Conservation (phyloP, 2,113 vertebrate species). For the Columba livia region DNA sequence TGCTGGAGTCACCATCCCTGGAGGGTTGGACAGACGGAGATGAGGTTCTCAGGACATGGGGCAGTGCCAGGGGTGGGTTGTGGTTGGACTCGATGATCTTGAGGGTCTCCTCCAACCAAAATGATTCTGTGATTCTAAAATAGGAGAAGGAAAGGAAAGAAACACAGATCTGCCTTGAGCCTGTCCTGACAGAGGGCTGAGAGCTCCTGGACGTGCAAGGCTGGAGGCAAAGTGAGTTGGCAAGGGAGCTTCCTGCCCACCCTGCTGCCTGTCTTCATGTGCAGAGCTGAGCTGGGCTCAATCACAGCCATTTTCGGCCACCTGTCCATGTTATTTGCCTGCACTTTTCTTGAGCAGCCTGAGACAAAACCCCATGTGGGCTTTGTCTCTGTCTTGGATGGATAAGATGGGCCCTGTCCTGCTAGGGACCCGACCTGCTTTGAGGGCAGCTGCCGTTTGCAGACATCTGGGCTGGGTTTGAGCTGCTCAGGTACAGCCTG, state of each 20-base stretch:
- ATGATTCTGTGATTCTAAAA: neutral
- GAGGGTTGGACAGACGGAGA: too few relatives aligned
- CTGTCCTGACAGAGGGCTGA: neutral
- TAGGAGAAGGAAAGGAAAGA: neutral
- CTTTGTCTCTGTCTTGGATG: fast-evolving
- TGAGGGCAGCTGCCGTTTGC: neutral
- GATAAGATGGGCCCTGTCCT: neutral
- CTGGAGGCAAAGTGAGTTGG: neutral
- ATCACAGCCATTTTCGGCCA: neutral
- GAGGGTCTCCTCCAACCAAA: too few relatives aligned
- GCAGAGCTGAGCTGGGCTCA: neutral
- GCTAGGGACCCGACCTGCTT: neutral
- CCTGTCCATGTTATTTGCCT: neutral
- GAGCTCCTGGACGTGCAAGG: neutral
- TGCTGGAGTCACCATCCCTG: too few relatives aligned
- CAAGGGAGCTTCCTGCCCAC: neutral
- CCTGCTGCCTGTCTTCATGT: neutral
- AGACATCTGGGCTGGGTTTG: neutral
- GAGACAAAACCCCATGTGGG: neutral
- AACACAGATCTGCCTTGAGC: neutral
- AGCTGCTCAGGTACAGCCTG: neutral
- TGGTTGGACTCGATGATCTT: too few relatives aligned
- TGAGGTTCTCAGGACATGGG: too few relatives aligned
- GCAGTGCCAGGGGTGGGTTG: too few relatives aligned
- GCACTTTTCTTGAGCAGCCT: neutral